A percentile compares a stretch with the other conserved stretches of the same genome.
These are phyloP conservation scores for Drosophila neocordata DNA, from an alignment of 1,140 invertebrate genomes.

Conservation along the genomic window DNA sequence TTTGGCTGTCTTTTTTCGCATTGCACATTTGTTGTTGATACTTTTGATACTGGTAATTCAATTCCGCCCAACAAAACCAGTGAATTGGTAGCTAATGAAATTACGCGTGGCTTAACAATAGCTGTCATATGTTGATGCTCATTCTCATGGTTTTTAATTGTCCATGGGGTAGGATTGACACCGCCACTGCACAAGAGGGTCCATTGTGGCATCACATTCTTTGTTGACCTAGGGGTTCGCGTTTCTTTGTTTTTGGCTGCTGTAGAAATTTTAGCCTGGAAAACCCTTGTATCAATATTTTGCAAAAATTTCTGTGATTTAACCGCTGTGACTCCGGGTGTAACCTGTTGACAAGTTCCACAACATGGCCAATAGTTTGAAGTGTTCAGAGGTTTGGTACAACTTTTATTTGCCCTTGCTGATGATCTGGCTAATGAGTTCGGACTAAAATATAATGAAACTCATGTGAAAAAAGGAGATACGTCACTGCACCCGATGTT, in stretches of 20 bases:
- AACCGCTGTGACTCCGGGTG: constrained; percentile 1
- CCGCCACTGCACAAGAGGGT: constrained; percentile 63
- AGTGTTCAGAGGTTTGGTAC: constrained; percentile 51
- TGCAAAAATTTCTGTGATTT: constrained; percentile 12
- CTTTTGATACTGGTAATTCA: constrained; percentile 15
- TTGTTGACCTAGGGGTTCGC: constrained; percentile 7
- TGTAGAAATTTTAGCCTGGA: constrained; percentile 41
- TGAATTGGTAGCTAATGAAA: constrained; percentile 48
- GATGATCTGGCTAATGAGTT: constrained; percentile 22
- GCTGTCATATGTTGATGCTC: constrained; percentile 40
- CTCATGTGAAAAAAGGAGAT: not conserved
- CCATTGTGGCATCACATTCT: constrained; percentile 42
- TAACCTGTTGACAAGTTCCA: constrained; percentile 48
- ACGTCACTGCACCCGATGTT: not conserved
- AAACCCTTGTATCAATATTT: not conserved
- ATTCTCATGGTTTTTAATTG: not conserved
- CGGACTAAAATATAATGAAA: constrained; percentile 12
- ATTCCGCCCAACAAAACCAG: constrained; percentile 57
- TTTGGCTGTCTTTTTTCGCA: not conserved
- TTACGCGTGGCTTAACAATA: constrained; percentile 45
- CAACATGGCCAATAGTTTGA: constrained; percentile 80
- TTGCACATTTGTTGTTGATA: not conserved
- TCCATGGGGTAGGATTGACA: constrained; percentile 16
- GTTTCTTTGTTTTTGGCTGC: constrained; percentile 50
- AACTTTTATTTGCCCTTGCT: constrained; percentile 34